Evolutionary conservation across 1,140 invertebrate genomes (phyloP).

Genomic region (Eubasilissa regina): DNA sequence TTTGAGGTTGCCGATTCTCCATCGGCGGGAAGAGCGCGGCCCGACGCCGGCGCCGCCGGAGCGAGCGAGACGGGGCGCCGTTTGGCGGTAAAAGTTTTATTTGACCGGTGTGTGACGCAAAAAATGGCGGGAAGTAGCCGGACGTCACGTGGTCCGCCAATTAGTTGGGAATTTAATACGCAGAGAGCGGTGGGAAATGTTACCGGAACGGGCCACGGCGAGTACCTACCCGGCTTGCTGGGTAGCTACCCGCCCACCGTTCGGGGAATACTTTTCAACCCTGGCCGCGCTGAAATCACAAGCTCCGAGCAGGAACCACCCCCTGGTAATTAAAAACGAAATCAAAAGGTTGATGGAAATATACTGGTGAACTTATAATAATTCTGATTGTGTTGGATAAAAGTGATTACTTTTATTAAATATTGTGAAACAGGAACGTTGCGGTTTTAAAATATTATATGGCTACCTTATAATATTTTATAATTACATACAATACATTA

Average conservation of each 20-base stretch:
- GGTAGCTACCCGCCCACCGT: not conserved
- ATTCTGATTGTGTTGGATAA: no score
- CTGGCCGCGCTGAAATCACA: not conserved
- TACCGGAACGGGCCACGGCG: not conserved
- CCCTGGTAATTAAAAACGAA: no score
- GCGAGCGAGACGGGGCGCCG: conserved; percentile 6
- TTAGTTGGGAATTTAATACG: conserved; percentile 54
- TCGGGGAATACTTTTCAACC: not conserved
- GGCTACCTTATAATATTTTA: no score
- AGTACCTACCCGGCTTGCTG: not conserved
- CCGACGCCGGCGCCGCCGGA: not conserved
- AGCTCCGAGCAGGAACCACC: no score
- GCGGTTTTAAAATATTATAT: no score
- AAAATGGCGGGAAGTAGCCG: conserved; percentile 49
- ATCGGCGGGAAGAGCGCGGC: not conserved
- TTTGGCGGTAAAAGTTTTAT: conserved; percentile 52
- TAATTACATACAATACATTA: no score
- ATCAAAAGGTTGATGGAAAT: no score
- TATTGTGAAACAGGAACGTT: no score
- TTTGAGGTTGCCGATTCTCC: conserved; percentile 32
- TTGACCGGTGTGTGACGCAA: conserved; percentile 44
- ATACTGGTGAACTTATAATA: no score
- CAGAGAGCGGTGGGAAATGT: conserved; percentile 41
- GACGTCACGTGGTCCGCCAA: conserved; percentile 55
- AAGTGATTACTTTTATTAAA: no score